Evolutionary conservation across 1,140 invertebrate species (phyloP).

Genomic region (Bathynomus jamesi): DNA sequence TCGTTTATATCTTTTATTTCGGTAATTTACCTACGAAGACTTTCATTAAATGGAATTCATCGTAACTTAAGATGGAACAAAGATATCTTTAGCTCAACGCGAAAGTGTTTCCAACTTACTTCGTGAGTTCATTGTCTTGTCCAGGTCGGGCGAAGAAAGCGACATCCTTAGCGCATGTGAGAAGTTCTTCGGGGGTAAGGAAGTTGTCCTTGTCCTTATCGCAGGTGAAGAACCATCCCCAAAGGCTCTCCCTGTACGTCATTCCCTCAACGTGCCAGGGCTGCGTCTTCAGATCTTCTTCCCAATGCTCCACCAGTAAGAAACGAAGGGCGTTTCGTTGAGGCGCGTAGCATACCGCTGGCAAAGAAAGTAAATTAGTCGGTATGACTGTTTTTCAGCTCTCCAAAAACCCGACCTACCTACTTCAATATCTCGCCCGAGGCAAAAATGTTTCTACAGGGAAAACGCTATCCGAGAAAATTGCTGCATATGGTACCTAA

Average conservation of each 20-base stretch:
- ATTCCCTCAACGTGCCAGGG: constrained; percentile 37
- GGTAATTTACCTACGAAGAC: too few relatives aligned
- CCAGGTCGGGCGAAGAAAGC: constrained; percentile 25
- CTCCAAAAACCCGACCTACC: too few relatives aligned
- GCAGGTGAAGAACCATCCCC: constrained; percentile 39
- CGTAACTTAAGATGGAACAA: too few relatives aligned
- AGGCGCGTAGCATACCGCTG: constrained; percentile 39
- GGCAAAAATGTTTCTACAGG: too few relatives aligned
- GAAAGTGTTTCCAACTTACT: constrained; percentile 25
- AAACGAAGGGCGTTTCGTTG: constrained; percentile 38
- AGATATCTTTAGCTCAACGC: too few relatives aligned
- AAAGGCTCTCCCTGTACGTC: constrained; percentile 36
- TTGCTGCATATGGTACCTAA: too few relatives aligned
- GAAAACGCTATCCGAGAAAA: too few relatives aligned
- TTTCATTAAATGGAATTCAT: too few relatives aligned
- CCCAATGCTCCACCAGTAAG: constrained; percentile 34
- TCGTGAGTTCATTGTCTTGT: constrained; percentile 28
- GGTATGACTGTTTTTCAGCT: neutral
- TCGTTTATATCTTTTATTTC: too few relatives aligned
- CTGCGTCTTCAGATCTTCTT: constrained; percentile 25
- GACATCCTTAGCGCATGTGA: constrained; percentile 37
- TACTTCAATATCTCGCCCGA: too few relatives aligned
- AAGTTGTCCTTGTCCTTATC: constrained; percentile 38
- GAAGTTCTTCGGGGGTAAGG: constrained; percentile 38
- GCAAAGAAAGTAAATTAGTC: too few relatives aligned